Base-by-base conservation (phyloP, 2,797 vertebrate species). In the Eurystomus glaucurus region DNA sequence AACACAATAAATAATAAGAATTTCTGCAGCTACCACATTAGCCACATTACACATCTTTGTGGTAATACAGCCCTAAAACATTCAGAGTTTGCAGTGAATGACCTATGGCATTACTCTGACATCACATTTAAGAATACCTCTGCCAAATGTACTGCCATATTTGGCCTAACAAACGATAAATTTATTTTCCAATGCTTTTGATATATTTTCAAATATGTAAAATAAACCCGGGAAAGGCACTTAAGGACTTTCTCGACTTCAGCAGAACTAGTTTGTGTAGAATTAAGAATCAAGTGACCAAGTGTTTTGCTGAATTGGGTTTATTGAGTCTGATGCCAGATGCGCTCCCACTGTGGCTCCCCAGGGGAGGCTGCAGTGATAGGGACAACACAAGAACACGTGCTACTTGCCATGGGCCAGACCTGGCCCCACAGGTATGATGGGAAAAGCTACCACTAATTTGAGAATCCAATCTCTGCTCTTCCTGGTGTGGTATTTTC, bases 341-440 rank as follows among this genome's bases (percentile, higher is more conserved):
- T 16, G 20, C 12, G 17, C 3, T 33, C 22, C 11, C 17, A 41
- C 26, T 65, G 51, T 7, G 14, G 54, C 31, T 84, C 52, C 54
- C 29, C 13, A 6, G 33, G 5, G 19, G 43, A 41, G 23, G 55
- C 68, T 80, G 69, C 37, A 69, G 71, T 6, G 15, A 51, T 2
- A n/a, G n/a, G 37, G 54, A 65, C 11, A 33, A 41, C n/a, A 22
- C 2, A 14, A 0, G 11, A 95, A 45, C 39, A 41, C 0, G 0
- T 13, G 2, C 20, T 14, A 33, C 65, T 52, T 35, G 41, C 17
- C 50, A 41, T 1, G 29, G 58, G 31, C 28, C 61, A 89, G 15
- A 29, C 17, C 23, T 26, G 25, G 18, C 20, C 48, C 29, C 45
- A 35, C 10, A 50, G 29, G 29, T 3, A 18, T 3, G 10, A 45